A percentile compares a stretch with the other conserved stretches of the same genome.
Conservation (phyloP, 2,113 vertebrate genomes). For the Ailurus styani region DNA sequence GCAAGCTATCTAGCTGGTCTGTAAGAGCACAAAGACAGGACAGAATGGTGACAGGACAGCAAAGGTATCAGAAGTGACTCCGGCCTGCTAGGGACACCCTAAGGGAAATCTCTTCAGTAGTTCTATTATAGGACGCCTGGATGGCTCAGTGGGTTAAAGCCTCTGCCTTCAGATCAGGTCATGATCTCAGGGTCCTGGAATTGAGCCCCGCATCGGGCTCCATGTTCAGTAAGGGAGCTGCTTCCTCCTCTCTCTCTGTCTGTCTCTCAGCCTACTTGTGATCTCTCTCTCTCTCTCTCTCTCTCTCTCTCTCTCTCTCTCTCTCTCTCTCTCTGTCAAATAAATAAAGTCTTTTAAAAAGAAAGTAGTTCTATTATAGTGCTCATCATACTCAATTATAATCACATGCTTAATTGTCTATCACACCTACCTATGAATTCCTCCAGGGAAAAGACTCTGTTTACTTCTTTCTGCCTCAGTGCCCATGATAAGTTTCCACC, state of each 20-base stretch:
- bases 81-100: not conserved
- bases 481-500: not conserved
- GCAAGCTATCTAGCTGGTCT: not conserved
- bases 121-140: not conserved
- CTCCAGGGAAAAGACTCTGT: not conserved
- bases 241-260: too few relatives aligned
- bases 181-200: too few relatives aligned
- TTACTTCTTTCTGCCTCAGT: not conserved
- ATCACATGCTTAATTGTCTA: not conserved
- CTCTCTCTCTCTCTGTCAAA: too few relatives aligned
- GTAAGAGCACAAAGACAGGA: not conserved
- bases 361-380: not conserved
- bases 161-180: too few relatives aligned
- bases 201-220: too few relatives aligned
- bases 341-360: too few relatives aligned
- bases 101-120: not conserved
- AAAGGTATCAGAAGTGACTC: not conserved
- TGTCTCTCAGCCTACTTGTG: too few relatives aligned
- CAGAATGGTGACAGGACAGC: not conserved
- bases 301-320: too few relatives aligned
- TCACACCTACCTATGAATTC: not conserved
- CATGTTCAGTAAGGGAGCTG: too few relatives aligned
- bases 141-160: too few relatives aligned
- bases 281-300: too few relatives aligned
- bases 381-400: not conserved